Conservation (phyloP, 2,888 invertebrate species). For the Leptura quadrifasciata region DNA sequence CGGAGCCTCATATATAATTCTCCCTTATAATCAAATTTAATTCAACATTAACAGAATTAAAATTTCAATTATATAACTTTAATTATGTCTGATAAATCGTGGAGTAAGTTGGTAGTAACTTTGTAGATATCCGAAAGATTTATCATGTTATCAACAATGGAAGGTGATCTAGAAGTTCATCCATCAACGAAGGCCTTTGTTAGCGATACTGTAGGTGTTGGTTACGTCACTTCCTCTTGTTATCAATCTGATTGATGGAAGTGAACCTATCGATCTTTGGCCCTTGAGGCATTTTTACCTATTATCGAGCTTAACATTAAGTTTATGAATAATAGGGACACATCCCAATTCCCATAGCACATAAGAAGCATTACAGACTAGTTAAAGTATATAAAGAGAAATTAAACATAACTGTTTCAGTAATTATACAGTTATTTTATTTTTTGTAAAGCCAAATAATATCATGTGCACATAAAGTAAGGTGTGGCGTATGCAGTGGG, state of each 20-base stretch:
- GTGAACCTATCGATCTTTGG: conserved; percentile 54
- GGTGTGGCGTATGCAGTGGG: too few relatives aligned
- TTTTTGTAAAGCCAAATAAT: too few relatives aligned
- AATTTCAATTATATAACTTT: conserved; percentile 29
- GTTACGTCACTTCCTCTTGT: conserved; percentile 66
- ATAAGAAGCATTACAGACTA: neutral
- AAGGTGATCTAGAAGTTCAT: conserved; percentile 56
- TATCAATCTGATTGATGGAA: conserved; percentile 67
- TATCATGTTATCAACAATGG: conserved; percentile 57
- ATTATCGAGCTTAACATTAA: conserved; percentile 35
- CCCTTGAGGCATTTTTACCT: conserved; percentile 42
- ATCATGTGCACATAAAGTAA: too few relatives aligned
- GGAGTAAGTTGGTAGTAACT: conserved; percentile 28
- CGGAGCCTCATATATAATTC: too few relatives aligned
- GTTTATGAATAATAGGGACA: conserved; percentile 36
- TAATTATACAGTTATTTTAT: too few relatives aligned
- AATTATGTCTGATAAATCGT: conserved; percentile 22
- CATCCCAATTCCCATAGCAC: conserved; percentile 27
- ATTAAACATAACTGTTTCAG: neutral
- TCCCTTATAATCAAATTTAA: neutral
- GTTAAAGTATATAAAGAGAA: neutral
- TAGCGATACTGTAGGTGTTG: conserved; percentile 62
- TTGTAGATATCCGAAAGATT: conserved; percentile 50
- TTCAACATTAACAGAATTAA: neutral
- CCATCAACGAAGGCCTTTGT: conserved; percentile 59